Percentiles rank a stretch among this genome's conserved stretches.
Evolutionary conservation across 1,140 invertebrate genomes (phyloP).

Genomic region (Eumaeus atala): DNA sequence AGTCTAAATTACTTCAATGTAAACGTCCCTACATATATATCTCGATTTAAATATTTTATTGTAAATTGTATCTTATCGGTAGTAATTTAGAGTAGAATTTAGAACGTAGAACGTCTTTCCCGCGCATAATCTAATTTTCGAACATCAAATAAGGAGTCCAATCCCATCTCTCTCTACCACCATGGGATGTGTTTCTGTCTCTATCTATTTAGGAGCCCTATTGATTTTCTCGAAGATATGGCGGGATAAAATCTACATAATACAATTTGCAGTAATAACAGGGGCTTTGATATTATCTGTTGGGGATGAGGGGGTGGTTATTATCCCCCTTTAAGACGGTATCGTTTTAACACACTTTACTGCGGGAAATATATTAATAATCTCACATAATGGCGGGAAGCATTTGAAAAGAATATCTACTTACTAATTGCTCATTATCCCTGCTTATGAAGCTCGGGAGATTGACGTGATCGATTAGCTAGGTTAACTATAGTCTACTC

Average conservation of each 20-base stretch:
- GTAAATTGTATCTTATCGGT: slow-evolving; percentile 17
- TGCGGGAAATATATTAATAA: too few species aligned
- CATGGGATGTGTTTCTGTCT: slow-evolving; percentile 23
- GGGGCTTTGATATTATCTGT: slow-evolving; percentile 7
- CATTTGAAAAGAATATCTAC: not conserved
- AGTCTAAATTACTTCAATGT: slow-evolving; percentile 23
- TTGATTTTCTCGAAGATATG: slow-evolving; percentile 51
- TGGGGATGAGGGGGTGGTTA: too few species aligned
- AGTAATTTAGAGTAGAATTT: slow-evolving; percentile 18
- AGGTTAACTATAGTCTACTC: too few species aligned
- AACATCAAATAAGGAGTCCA: slow-evolving; percentile 32
- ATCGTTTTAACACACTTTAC: too few species aligned
- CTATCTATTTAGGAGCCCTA: slow-evolving; percentile 34
- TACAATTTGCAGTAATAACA: slow-evolving; percentile 34
- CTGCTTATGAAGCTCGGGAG: too few species aligned
- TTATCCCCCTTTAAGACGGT: too few species aligned
- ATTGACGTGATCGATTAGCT: too few species aligned
- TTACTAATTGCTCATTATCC: not conserved
- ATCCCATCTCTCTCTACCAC: slow-evolving; percentile 28
- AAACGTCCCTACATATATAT: slow-evolving; percentile 15
- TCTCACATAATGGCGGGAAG: too few species aligned
- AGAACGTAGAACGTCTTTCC: not conserved
- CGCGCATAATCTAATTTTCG: slow-evolving; percentile 38
- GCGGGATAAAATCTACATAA: slow-evolving; percentile 45
- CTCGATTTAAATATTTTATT: not conserved